Conservation (phyloP, 2,888 invertebrate genomes). For the Philereme vetulata region DNA sequence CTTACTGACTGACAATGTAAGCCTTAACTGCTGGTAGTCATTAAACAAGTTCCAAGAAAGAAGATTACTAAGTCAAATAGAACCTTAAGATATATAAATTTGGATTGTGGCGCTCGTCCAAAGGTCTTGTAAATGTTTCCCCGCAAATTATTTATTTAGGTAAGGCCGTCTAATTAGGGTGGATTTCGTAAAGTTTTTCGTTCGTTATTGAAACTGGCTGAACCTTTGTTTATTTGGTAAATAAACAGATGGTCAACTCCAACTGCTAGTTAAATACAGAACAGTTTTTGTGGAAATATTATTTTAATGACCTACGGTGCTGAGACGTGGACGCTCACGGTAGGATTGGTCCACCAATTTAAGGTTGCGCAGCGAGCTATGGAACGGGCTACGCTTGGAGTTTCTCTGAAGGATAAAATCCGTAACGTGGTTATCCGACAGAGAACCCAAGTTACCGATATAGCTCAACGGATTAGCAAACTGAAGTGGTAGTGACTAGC, state of each 20-base stretch:
- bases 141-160: slow-evolving; percentile 41
- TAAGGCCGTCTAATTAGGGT: slow-evolving; percentile 40
- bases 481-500: too few relatives aligned
- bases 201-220: slow-evolving; percentile 44
- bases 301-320: too few relatives aligned
- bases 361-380: too few relatives aligned
- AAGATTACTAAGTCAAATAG: slow-evolving; percentile 18
- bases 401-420: too few relatives aligned
- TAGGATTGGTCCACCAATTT: too few relatives aligned
- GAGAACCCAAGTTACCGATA: too few relatives aligned
- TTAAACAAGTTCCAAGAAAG: slow-evolving; percentile 18
- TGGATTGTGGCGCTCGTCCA: slow-evolving; percentile 9
- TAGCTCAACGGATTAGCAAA: too few relatives aligned
- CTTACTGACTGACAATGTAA: too few relatives aligned
- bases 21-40: background rate
- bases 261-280: slow-evolving; percentile 20
- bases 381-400: too few relatives aligned
- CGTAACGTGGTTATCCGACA: too few relatives aligned
- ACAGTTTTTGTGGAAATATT: slow-evolving; percentile 13
- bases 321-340: too few relatives aligned
- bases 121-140: slow-evolving; percentile 18
- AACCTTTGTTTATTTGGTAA: slow-evolving; percentile 42
- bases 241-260: slow-evolving; percentile 34
- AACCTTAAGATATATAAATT: slow-evolving; percentile 9
- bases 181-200: slow-evolving; percentile 40